Base-by-base conservation (phyloP, 2,797 vertebrate genomes). In the Alca torda region DNA sequence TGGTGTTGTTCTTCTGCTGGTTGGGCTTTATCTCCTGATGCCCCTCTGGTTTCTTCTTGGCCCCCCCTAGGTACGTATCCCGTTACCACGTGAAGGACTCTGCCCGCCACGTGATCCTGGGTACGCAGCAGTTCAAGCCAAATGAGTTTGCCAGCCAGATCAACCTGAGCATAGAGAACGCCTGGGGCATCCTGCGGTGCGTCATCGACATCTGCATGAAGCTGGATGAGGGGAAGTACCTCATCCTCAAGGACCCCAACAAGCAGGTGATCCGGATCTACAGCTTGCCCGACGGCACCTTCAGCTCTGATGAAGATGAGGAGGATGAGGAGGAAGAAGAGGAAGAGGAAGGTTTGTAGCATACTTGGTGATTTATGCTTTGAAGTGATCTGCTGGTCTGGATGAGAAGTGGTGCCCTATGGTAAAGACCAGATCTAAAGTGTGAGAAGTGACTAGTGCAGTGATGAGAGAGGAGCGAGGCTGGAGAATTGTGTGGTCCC, bases 121-220 rank as follows among this genome's bases (percentile, higher is more conserved):
- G 99, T 72, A 99, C 99, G 0, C 99, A 99, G 98, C 99, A 99
- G 98, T 99, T 99, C 98, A 99, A 99, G 96, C 99, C 99, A 61
- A 99, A 99, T 46, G 99, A 99, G 98, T 99, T 99, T 26, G 99
- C 99, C 98, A 99, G 99, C 98, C 99, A 99, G 98, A 99, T 99
- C 95, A 99, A 99, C 98, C 98, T 99, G 98, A 99, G 99, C 84
- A 99, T 99, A 97, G 99, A 99, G 98, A 99, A 99, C 0, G 99
- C 99, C 87, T 99, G 99, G 99, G 99, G 99, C 50, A 99, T 99
- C 98, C 98, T 99, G 76, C 99, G 99, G 56, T 99, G 99, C 0
- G 99, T 99, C 97, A 99, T 99, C 15, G 99, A 99, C 94, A 99
- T 99, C 98, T 99, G 99, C 98, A 99, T 99, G 98, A 99, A 99